Percentiles rank a stretch among this genome's conserved stretches.
phyloP scores from a whole-genome alignment of 2,888 invertebrate genomes.

The Himalopsyche japonica region DNA sequence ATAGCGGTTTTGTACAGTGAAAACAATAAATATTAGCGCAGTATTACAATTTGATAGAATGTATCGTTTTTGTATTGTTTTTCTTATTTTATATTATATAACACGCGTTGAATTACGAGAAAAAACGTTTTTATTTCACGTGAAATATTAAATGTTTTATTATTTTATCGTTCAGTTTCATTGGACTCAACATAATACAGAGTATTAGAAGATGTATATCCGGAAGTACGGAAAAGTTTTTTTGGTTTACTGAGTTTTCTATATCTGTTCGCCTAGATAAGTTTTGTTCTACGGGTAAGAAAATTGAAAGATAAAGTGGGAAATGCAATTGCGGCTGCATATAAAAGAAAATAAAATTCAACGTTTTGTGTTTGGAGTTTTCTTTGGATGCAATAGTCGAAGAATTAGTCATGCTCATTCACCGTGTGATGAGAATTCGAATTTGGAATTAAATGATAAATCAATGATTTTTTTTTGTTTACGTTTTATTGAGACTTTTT shows the following conservation, averaged over 20 bases:
- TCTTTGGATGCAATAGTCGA: background rate
- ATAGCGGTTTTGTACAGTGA: too few relatives aligned
- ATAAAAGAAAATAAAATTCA: background rate
- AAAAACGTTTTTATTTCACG: too few relatives aligned
- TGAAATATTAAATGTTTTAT: too few relatives aligned
- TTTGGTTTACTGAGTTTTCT: background rate
- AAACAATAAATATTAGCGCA: too few relatives aligned
- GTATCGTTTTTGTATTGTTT: too few relatives aligned
- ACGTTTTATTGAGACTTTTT: too few relatives aligned
- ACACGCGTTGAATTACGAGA: too few relatives aligned
- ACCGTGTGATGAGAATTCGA: background rate
- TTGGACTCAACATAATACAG: background rate
- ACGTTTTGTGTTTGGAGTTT: background rate
- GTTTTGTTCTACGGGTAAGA: background rate
- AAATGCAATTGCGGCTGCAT: conserved; percentile 19
- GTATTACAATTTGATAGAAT: too few relatives aligned
- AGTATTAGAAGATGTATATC: background rate
- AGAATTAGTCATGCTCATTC: background rate
- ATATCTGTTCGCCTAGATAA: background rate
- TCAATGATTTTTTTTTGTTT: too few relatives aligned
- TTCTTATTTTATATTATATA: too few relatives aligned
- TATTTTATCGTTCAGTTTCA: too few relatives aligned
- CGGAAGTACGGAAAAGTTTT: background rate
- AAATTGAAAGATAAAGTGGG: conserved; percentile 28
- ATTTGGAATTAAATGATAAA: too few relatives aligned